phyloP scores from a whole-genome alignment of 64 coral and sea anemone genomes.

The Astreopora myriophthalma region DNA sequence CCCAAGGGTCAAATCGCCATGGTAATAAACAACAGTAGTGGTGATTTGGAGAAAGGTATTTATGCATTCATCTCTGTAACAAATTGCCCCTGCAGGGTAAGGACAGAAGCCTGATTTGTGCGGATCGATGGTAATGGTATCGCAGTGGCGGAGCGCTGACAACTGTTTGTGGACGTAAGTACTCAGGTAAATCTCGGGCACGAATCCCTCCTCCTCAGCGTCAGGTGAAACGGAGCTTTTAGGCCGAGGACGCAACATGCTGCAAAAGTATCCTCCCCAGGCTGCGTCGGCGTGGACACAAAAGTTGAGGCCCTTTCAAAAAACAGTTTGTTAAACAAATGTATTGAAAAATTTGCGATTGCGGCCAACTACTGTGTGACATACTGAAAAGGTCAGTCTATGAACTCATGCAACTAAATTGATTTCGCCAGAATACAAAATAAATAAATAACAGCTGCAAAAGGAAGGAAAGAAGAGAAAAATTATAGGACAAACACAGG shows the following conservation, averaged over 20 bases:
- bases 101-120: slow-evolving; percentile 84
- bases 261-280: slow-evolving; percentile 86
- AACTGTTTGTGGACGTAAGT: slow-evolving; percentile 28
- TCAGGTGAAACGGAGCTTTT: neutral
- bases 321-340: too few species aligned
- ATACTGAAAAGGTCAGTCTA: neutral
- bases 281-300: slow-evolving; percentile 79
- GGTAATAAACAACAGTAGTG: slow-evolving; percentile 62
- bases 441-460: too few species aligned
- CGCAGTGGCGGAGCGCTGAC: slow-evolving; percentile 37
- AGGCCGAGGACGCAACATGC: slow-evolving; percentile 52
- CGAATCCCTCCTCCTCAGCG: slow-evolving; percentile 6
- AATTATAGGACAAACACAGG: too few species aligned
- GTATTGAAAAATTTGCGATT: neutral
- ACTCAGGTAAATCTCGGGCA: slow-evolving; percentile 63
- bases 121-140: slow-evolving; percentile 86
- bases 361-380: neutral
- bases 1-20: slow-evolving; percentile 70
- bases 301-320: slow-evolving; percentile 69
- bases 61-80: slow-evolving; percentile 72
- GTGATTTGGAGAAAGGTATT: slow-evolving; percentile 66
- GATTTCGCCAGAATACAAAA: too few species aligned
- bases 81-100: slow-evolving; percentile 76
- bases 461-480: too few species aligned
- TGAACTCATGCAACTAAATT: too few species aligned